A percentile compares a stretch with the other conserved stretches of the same genome.
Evolutionary conservation across 2,888 invertebrate genomes (phyloP).

Genomic region (Acanthosepion lycidas): DNA sequence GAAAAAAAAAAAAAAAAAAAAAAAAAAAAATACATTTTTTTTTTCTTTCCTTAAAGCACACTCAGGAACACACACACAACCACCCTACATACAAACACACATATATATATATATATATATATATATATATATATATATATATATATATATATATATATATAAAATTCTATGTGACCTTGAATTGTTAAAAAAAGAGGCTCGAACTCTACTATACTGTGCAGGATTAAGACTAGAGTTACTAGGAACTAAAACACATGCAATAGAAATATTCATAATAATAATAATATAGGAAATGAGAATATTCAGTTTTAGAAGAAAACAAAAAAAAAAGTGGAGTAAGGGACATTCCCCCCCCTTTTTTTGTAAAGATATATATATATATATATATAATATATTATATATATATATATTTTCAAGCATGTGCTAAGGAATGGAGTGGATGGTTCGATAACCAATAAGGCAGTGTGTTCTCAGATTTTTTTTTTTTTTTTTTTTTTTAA

Average conservation of each 20-base stretch:
- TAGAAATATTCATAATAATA: background rate
- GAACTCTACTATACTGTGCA: background rate
- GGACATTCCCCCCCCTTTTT: background rate
- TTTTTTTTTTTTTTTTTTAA: background rate
- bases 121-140: too few species aligned
- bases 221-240: background rate
- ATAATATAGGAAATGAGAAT: background rate
- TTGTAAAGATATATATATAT: background rate
- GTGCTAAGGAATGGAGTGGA: conserved; percentile 25
- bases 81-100: too few species aligned
- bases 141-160: too few species aligned
- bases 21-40: background rate
- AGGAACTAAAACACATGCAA: conserved; percentile 37
- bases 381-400: background rate
- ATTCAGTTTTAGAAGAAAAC: background rate
- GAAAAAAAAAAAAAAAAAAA: background rate
- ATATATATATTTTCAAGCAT: conserved; percentile 34
- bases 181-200: background rate
- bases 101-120: too few species aligned
- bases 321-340: too few species aligned
- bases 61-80: too few species aligned
- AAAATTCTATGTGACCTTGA: background rate
- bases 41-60: background rate
- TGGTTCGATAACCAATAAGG: background rate
- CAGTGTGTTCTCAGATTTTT: background rate